phyloP scores from a whole-genome alignment of 2,113 vertebrate genomes.

The Erpornis zantholeuca region DNA sequence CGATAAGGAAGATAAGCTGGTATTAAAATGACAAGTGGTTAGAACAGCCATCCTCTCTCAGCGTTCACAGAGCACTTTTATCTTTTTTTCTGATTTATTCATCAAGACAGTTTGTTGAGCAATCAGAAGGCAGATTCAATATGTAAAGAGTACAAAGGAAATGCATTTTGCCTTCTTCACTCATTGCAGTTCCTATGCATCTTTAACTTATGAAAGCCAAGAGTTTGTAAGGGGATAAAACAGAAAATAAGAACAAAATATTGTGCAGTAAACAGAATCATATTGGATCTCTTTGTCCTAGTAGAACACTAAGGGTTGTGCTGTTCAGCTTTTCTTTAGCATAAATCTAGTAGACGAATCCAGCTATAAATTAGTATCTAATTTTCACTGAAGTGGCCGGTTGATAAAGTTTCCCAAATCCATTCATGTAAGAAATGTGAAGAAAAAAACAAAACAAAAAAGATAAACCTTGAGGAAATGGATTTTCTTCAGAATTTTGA shows the following conservation, averaged over 20 bases:
- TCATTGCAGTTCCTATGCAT: neutral
- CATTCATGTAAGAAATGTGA: neutral
- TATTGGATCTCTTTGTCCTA: neutral
- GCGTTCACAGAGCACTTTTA: neutral
- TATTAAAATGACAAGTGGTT: neutral
- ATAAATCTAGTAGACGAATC: neutral
- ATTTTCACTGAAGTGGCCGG: neutral
- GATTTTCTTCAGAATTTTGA: neutral
- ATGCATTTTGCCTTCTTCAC: neutral
- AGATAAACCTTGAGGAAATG: neutral
- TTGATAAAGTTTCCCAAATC: neutral
- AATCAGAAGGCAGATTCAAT: neutral
- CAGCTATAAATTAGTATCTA: neutral
- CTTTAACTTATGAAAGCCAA: neutral
- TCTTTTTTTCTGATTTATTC: neutral
- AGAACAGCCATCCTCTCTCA: neutral
- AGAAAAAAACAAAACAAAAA: neutral
- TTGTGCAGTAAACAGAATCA: neutral
- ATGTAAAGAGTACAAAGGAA: neutral
- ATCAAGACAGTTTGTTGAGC: neutral
- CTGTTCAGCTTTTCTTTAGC: neutral
- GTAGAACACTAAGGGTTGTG: neutral
- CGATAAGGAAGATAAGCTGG: neutral
- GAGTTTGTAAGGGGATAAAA: neutral
- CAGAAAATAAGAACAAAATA: neutral